Base-by-base conservation (phyloP, 2,113 vertebrate species). In the Gorsachius goisagi region DNA sequence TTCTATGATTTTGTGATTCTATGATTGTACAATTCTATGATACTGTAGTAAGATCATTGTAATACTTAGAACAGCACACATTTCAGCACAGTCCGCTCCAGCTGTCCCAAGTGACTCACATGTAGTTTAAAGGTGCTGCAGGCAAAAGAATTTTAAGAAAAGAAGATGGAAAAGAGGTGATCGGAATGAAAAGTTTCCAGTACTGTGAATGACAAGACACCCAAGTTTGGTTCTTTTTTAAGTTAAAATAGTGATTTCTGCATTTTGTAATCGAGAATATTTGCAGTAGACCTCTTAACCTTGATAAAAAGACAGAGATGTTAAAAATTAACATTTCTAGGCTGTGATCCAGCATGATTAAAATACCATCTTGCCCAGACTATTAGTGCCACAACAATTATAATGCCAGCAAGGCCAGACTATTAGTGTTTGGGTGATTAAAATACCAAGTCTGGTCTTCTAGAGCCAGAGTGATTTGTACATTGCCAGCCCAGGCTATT, bases 391-490 rank as follows among this genome's bases (percentile, higher is more conserved):
- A 33, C 89, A 92, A 68, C 28, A 85, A 79, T 82, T 77, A 81
- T 63, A 95, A 92, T 78, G 58, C 83, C 86, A 82, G 20, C 35
- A 76, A 81, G 85, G 39, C 56, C 85, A 95, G 32, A 53, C 92
- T 92, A 59, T 93, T 95, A 93, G 33, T 1, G 0, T 56, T 76
- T 84, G 69, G 49, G 53, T 96, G 56, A 97, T 95, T 96, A 96
- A 96, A 97, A 97, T 89, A 90, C 73, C 94, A 94, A 94, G 86
- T 47, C 76, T 72, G 28, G 49, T 60, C 64, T 79, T 94, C 64
- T 72, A 78, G 24, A 92, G 35, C 23, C 49, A 64, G 21, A 53
- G 20, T 84, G 33, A 93, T 94, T 86, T 72, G 56, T 49, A 11
- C 27, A 23, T 68, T 77, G 69, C 58, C 92, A 76, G 58, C 20